Conservation (phyloP, 2,797 vertebrate species). For the Synanceia verrucosa region DNA sequence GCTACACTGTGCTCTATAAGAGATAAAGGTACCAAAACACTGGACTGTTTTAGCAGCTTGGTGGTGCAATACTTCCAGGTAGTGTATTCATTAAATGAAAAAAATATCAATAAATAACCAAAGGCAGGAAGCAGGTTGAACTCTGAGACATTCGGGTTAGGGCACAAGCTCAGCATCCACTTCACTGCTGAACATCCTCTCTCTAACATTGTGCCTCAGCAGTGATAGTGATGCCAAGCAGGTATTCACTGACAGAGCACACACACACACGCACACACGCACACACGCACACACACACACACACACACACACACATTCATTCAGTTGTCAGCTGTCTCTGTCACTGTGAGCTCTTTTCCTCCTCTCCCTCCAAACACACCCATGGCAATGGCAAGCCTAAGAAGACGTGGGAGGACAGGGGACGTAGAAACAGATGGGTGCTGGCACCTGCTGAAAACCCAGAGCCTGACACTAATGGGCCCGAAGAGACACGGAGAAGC, state of each 20-base stretch:
- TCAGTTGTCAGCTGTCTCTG: conserved; percentile 53
- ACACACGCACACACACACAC: conserved; percentile 2
- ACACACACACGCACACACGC: background rate
- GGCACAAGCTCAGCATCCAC: background rate
- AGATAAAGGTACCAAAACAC: background rate
- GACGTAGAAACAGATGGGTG: conserved; percentile 64
- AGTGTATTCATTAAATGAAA: background rate
- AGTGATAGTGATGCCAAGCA: conserved; percentile 1
- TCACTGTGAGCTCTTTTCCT: conserved; percentile 31
- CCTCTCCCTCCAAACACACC: conserved; percentile 39
- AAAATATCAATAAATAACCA: conserved; percentile 4
- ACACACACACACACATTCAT: conserved; percentile 33
- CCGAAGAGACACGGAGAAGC: conserved; percentile 39
- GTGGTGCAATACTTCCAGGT: background rate
- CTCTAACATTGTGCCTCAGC: conserved; percentile 13
- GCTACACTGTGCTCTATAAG: background rate
- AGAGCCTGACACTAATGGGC: conserved; percentile 65
- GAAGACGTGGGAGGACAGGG: conserved; percentile 62
- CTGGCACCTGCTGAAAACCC: conserved; percentile 52
- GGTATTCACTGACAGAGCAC: conserved; percentile 9
- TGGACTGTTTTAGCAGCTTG: background rate
- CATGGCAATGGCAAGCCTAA: conserved; percentile 43
- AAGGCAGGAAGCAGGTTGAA: conserved; percentile 1
- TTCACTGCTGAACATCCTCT: conserved; percentile 18
- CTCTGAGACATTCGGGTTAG: background rate